Conservation (phyloP, 2,113 vertebrate genomes). For the Notarius quadriscutis region DNA sequence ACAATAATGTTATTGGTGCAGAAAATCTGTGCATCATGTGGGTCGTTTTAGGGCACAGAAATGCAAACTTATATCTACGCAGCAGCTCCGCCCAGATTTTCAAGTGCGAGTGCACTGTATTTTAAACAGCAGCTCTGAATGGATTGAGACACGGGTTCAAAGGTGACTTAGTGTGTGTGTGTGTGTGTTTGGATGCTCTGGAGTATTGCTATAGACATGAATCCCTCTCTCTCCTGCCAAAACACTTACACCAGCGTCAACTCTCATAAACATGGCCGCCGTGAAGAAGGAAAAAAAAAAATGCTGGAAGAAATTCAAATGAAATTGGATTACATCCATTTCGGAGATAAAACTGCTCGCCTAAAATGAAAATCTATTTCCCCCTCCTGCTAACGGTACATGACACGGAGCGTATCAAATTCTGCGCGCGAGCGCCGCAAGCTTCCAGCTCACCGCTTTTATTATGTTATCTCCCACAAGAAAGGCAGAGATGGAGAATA, state of each 20-base stretch:
- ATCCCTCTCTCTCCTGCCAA: conserved; percentile 35
- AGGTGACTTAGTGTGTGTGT: background rate
- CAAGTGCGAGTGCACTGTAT: background rate
- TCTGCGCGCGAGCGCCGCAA: conserved; percentile 35
- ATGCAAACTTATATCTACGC: background rate
- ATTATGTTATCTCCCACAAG: conserved; percentile 35
- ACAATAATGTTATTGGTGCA: background rate
- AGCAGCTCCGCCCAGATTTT: background rate
- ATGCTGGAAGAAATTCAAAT: conserved; percentile 54
- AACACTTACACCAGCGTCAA: conserved; percentile 46
- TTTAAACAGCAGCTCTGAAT: background rate
- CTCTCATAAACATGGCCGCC: conserved; percentile 42
- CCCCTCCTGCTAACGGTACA: conserved; percentile 42
- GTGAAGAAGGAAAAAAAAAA: conserved; percentile 27
- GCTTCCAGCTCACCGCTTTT: conserved; percentile 36
- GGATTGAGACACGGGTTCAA: conserved; percentile 30
- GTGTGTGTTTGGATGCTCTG: conserved; percentile 30
- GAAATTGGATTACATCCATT: conserved; percentile 62
- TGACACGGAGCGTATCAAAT: conserved; percentile 51
- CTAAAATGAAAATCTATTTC: conserved; percentile 58
- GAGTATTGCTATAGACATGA: conserved; percentile 43
- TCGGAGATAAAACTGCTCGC: conserved; percentile 50
- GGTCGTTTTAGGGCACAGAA: background rate
- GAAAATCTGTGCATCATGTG: background rate
- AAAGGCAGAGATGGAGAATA: conserved; percentile 46